Conservation (phyloP, 2,797 vertebrate genomes). For the Mormyrops attenuatus region DNA sequence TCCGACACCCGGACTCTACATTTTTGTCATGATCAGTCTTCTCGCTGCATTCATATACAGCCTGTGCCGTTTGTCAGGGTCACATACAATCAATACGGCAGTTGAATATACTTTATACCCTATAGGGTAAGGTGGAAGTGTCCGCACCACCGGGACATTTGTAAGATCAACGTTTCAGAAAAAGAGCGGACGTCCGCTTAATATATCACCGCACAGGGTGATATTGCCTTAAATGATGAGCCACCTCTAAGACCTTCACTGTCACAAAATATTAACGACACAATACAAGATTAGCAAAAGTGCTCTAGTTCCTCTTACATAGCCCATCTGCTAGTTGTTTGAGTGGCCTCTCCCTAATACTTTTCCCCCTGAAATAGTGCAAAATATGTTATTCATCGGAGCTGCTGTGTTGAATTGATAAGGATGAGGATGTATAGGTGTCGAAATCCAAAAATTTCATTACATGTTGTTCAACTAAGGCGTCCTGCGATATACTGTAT, state of each 20-base stretch:
- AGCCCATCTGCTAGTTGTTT: not conserved
- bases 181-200: not conserved
- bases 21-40: not conserved
- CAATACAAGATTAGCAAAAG: not conserved
- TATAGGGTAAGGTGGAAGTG: not conserved
- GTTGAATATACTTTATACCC: not conserved
- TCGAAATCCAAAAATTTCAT: not conserved
- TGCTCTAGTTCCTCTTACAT: not conserved
- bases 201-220: not conserved
- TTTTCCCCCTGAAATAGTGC: not conserved
- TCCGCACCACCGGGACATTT: not conserved
- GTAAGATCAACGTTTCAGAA: not conserved
- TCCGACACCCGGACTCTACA: not conserved
- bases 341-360: not conserved
- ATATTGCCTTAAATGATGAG: not conserved
- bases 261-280: not conserved
- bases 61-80: not conserved
- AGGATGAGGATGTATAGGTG: not conserved
- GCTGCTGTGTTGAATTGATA: not conserved
- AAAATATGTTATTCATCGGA: not conserved
- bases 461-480: constrained; percentile 34
- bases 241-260: not conserved
- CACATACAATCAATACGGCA: not conserved
- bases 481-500: constrained; percentile 44
- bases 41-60: not conserved